phyloP scores from a whole-genome alignment of 2,888 invertebrate species.

The Caenorhabditis afra region DNA sequence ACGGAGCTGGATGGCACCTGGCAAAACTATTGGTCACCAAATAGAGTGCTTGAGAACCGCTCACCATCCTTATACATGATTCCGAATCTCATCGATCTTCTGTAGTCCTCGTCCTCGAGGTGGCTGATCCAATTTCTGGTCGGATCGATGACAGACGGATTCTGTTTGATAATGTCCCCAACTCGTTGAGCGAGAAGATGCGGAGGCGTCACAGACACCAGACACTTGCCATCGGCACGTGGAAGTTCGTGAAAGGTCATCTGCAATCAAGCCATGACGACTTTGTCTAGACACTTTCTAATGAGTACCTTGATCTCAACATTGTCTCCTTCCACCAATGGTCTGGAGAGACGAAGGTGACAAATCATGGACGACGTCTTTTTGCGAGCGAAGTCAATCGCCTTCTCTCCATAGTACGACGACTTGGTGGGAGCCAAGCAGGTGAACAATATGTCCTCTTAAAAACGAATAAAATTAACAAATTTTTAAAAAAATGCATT shows the following conservation, averaged over 20 bases:
- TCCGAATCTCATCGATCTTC: slow-evolving; percentile 14
- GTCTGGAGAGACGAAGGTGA: slow-evolving; percentile 23
- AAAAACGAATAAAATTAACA: neutral
- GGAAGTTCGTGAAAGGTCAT: slow-evolving; percentile 15
- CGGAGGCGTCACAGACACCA: slow-evolving; percentile 21
- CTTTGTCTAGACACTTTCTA: neutral
- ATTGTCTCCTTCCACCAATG: slow-evolving; percentile 19
- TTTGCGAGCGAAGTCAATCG: slow-evolving; percentile 12
- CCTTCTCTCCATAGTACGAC: neutral
- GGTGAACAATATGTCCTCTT: slow-evolving; percentile 16
- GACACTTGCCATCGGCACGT: slow-evolving; percentile 12
- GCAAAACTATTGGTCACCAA: neutral
- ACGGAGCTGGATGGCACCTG: slow-evolving; percentile 19
- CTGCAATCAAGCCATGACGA: neutral
- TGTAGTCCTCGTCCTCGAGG: slow-evolving; percentile 10
- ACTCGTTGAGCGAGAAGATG: neutral
- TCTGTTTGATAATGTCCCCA: slow-evolving; percentile 5
- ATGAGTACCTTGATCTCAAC: slow-evolving; percentile 14
- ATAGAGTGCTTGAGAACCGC: neutral
- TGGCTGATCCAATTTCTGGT: slow-evolving; percentile 17
- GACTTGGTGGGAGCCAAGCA: slow-evolving; percentile 22
- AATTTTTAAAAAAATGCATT: neutral
- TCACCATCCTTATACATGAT: slow-evolving; percentile 12
- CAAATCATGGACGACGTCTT: neutral
- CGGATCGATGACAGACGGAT: slow-evolving; percentile 24